phyloP scores from a whole-genome alignment of 2,888 invertebrate genomes.

The Ornithoptera priamus region DNA sequence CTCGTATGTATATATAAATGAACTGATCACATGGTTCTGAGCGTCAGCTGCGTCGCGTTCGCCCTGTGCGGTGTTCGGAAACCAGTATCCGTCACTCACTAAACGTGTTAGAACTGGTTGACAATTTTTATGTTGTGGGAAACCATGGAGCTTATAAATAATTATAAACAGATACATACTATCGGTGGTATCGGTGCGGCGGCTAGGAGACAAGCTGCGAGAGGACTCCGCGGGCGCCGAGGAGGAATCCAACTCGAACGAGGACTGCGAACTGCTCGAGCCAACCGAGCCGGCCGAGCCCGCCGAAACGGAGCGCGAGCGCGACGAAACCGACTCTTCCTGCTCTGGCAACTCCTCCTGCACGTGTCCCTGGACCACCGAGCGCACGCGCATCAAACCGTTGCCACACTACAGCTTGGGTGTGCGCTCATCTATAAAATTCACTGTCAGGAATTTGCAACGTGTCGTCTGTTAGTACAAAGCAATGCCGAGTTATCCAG shows the following conservation, averaged over 20 bases:
- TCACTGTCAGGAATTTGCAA: too few relatives aligned
- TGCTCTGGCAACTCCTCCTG: constrained; percentile 43
- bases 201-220: constrained; percentile 44
- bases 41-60: constrained; percentile 16
- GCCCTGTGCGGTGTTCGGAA: background rate
- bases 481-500: too few relatives aligned
- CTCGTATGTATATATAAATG: background rate
- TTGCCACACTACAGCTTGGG: too few relatives aligned
- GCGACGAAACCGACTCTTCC: constrained; percentile 38
- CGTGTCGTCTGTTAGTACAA: too few relatives aligned
- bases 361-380: too few relatives aligned
- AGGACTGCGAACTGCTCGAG: constrained; percentile 35
- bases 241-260: constrained; percentile 51
- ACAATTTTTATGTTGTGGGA: too few relatives aligned
- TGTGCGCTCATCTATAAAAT: too few relatives aligned
- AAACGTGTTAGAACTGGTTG: too few relatives aligned
- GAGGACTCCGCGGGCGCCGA: constrained; percentile 36
- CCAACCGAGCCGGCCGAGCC: constrained; percentile 32
- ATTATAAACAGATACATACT: constrained; percentile 34
- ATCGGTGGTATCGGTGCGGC: constrained; percentile 42
- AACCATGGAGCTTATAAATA: too few relatives aligned
- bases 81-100: too few relatives aligned
- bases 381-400: too few relatives aligned
- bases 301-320: constrained; percentile 30
- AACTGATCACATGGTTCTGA: background rate